Evolutionary conservation across 2,797 vertebrate genomes (phyloP).

Genomic region (Cuniculus paca): DNA sequence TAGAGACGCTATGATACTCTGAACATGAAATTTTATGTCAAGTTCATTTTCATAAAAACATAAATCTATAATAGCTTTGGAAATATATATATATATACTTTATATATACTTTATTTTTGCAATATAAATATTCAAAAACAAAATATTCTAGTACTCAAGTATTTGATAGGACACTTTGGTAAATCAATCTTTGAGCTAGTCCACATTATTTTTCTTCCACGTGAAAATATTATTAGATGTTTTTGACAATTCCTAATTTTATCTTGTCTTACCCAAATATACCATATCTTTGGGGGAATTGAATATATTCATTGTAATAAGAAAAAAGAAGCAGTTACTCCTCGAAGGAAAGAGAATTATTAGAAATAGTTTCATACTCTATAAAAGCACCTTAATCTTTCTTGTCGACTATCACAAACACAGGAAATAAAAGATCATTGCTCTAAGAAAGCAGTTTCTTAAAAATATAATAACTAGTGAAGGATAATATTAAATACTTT

Average conservation of each 20-base stretch:
- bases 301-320: not conserved
- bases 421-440: not conserved
- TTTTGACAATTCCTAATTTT: slow-evolving; percentile 36
- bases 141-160: not conserved
- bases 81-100: not conserved
- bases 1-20: not conserved
- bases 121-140: slow-evolving; percentile 43
- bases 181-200: not conserved
- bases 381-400: not conserved
- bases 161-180: not conserved
- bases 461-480: not conserved
- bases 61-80: not conserved
- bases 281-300: not conserved
- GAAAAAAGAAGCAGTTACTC: not conserved
- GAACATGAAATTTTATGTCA: slow-evolving; percentile 20
- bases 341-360: not conserved
- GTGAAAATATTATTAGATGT: slow-evolving; percentile 20
- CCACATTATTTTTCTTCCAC: not conserved
- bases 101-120: not conserved
- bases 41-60: slow-evolving; percentile 1
- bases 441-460: slow-evolving; percentile 16
- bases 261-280: slow-evolving; percentile 20
- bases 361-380: slow-evolving; percentile 4
- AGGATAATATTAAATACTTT: slow-evolving; percentile 19
- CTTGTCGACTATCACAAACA: not conserved